Percentiles rank a stretch among this genome's conserved stretches.
phyloP scores from a whole-genome alignment of 53 echinoderm and acorn worm species.

The Actinopyga echinites region DNA sequence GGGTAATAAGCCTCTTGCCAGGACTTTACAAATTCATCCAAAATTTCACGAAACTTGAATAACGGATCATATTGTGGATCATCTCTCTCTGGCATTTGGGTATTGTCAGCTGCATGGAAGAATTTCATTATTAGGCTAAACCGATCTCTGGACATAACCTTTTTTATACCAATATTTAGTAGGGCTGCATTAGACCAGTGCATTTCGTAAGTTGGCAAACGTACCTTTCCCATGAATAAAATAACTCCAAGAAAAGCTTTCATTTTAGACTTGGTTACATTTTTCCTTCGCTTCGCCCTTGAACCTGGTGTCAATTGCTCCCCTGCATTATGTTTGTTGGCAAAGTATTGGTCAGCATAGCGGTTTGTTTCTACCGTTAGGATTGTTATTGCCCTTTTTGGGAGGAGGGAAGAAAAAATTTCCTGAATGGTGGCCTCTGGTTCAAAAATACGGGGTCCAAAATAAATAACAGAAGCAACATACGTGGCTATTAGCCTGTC shows the following conservation, averaged over 20 bases:
- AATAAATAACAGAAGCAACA: too few species aligned
- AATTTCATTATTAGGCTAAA: conserved; percentile 14
- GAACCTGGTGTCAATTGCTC: background rate
- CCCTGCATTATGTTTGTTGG: background rate
- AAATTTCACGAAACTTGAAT: background rate
- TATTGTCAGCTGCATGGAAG: conserved; percentile 34
- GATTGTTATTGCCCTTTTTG: background rate
- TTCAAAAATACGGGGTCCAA: conserved; percentile 4
- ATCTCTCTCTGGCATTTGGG: conserved; percentile 5
- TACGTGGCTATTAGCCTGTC: too few species aligned
- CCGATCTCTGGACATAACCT: conserved; percentile 17
- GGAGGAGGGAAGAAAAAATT: conserved; percentile 5
- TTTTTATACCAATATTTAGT: conserved; percentile 13
- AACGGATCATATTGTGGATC: background rate
- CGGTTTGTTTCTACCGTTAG: background rate
- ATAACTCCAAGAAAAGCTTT: conserved; percentile 22
- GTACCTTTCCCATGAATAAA: conserved; percentile 11
- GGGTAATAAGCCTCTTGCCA: conserved; percentile 15
- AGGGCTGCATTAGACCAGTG: conserved; percentile 3
- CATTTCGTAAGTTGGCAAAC: conserved; percentile 32
- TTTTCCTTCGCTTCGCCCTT: background rate
- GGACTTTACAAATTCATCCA: background rate
- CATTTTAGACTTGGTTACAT: background rate
- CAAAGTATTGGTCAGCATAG: conserved; percentile 2
- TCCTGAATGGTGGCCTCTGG: conserved; percentile 14